Conservation (phyloP, 2,797 vertebrate species). For the Rhinoraja longicauda region DNA sequence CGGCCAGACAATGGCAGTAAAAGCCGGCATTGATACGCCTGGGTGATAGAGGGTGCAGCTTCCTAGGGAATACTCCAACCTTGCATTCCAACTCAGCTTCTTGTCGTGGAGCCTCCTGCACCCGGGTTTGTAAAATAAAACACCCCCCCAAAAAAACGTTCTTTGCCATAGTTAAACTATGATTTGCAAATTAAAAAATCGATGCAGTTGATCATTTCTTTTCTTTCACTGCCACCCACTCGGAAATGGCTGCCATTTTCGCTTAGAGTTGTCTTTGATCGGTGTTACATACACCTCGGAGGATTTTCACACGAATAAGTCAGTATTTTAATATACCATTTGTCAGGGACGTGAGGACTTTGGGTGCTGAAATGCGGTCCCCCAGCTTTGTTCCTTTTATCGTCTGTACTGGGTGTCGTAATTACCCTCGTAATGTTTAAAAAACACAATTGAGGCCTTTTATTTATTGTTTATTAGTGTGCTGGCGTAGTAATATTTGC, state of each 20-base stretch:
- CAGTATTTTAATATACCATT: not conserved
- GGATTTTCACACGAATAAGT: not conserved
- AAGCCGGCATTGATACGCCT: not conserved
- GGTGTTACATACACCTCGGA: not conserved
- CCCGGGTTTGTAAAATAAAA: too few relatives aligned
- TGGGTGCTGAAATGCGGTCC: not conserved
- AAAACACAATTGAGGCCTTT: not conserved
- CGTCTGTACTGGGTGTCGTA: not conserved
- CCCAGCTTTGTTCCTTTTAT: not conserved
- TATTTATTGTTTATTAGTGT: too few relatives aligned
- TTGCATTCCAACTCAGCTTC: not conserved
- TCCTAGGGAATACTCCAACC: not conserved
- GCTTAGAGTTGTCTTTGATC: not conserved
- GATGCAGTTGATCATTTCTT: not conserved
- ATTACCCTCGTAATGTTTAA: not conserved
- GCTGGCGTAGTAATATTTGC: not conserved
- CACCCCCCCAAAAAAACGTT: too few relatives aligned
- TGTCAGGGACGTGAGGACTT: not conserved
- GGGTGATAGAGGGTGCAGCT: constrained; percentile 14
- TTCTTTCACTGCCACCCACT: not conserved
- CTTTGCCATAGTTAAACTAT: too few relatives aligned
- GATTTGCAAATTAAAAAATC: not conserved
- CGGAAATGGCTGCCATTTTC: constrained; percentile 23
- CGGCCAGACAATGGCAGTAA: not conserved
- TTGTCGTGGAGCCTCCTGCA: not conserved